Base-by-base conservation (phyloP, 1,140 invertebrate genomes). In the Brachionus calyciflorus region DNA sequence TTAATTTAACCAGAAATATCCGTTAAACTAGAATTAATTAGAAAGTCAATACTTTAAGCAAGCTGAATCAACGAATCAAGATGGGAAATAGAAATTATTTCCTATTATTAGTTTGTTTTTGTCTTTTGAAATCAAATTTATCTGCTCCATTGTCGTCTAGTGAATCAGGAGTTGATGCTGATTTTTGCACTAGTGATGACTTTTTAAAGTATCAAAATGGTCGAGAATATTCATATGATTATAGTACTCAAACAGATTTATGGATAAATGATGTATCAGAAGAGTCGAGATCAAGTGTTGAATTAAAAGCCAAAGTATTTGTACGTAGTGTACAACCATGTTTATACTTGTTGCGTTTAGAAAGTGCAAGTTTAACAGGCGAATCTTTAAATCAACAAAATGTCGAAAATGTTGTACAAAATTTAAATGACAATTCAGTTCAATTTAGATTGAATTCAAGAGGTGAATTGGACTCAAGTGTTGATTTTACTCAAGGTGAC, bases 211-310 rank as follows among this genome's bases (percentile, higher is more conserved):
- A 65, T 37, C 17, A 65, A 65, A 65, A 65, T 65, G 60, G 60
- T 24, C 41, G 44, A 65, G 60, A 65, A 33, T 73, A 73, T 46
- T 73, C 28, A 7, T 73, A 73, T 10, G 37, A 73, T 9, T 73
- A 73, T 33, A 40, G 10, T 14, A 73, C 69, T 26, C 28, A 40
- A 33, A 55, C 51, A 24, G 30, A 40, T 12, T 55, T 73, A 30
- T 73, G 69, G 69, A 73, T 73, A 73, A 73, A 73, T 40, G 69
- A 73, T 73, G 69, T 55, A 40, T 73, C 69, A 12, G 46, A 73
- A 49, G 69, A 73, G 28, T 55, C 51, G 24, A 73, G 21, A 21
- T 51, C 46, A 49, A 40, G 2, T 33, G 69, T 55, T 17, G 46
- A 73, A 51, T 41, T 73, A 28, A 49, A 73, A 37, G 51, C 69